Evolutionary conservation across 2,888 invertebrate species (phyloP).

Genomic region (Anodontia alba): DNA sequence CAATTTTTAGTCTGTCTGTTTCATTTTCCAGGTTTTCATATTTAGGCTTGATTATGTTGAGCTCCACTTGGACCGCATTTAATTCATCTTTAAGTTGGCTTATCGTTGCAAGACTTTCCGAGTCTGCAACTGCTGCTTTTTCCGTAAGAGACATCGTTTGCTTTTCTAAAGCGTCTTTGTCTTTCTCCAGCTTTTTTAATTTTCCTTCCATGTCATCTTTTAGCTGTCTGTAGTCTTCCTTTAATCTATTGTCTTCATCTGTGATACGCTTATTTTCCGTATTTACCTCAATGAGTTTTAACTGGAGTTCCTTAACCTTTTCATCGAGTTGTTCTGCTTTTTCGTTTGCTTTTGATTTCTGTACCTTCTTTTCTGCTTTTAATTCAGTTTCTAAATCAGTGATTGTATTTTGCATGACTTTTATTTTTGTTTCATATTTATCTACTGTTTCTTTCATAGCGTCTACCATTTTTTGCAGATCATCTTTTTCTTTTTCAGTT

Average conservation of each 20-base stretch:
- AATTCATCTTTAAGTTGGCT: constrained; percentile 49
- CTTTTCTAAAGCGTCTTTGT: constrained; percentile 30
- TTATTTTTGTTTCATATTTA: constrained; percentile 46
- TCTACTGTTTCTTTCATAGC: constrained; percentile 50
- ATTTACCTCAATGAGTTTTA: constrained; percentile 44
- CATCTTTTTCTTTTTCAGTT: constrained; percentile 51
- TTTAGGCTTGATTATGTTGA: constrained; percentile 53
- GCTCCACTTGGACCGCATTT: constrained; percentile 48
- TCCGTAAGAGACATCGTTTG: constrained; percentile 42
- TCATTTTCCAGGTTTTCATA: constrained; percentile 36
- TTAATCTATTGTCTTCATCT: constrained; percentile 49
- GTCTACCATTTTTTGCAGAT: constrained; percentile 47
- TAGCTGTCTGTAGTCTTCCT: constrained; percentile 31
- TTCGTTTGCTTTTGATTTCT: constrained; percentile 45
- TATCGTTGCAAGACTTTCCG: constrained; percentile 28
- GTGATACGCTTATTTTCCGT: constrained; percentile 50
- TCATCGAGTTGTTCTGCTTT: constrained; percentile 48
- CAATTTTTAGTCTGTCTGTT: constrained; percentile 38
- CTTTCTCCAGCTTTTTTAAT: constrained; percentile 31
- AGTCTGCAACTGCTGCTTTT: constrained; percentile 32
- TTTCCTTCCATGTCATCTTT: constrained; percentile 51
- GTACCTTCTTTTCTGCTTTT: constrained; percentile 47
- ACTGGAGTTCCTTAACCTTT: constrained; percentile 49
- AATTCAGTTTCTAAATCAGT: constrained; percentile 46
- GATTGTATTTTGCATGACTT: constrained; percentile 44